Evolutionary conservation across 2,113 vertebrate species (phyloP), one percentile per base, ranked within the genome.

Genomic region (Pterocles orientalis): DNA sequence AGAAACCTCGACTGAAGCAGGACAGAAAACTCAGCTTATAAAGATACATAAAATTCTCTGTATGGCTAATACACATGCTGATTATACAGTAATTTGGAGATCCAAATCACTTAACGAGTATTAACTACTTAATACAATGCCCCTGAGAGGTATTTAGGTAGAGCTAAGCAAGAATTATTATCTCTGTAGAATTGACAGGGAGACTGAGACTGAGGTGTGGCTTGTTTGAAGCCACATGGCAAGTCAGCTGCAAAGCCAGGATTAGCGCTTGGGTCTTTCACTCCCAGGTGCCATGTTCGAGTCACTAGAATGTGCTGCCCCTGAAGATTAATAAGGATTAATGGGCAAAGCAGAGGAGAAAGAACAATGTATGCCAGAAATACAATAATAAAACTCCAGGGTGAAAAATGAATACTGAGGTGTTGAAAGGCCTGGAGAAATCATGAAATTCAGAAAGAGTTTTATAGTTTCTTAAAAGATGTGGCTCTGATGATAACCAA

Each of bases 21-120:
- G 76, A 78, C 65, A 90, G 68, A 94, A 93, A 51, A 90, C 64
- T 83, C 82, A 94, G 19, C 62, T 75, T 87, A 76, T 91, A 87
- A n/a, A 85, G 84, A 69, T 87, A 53, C n/a, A 83, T 76, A 86
- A 78, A 93, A 81, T 64, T 92, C 54, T 84, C 76, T 71, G 17
- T 94, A 36, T 94, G 34, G 56, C 60, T 96, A 96, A 94, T 97
- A 84, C 72, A 29, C 77, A 53, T 83, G 72, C 82, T 96, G 90
- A 90, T 95, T 93, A 75, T 70, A 88, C 71, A 86, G 94, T 54
- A 92, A 75, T 90, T 88, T 88, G 48, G 88, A 95, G 91, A 94
- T 94, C 56, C 77, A 89, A 87, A 96, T 95, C 95, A 85, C 88
- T 94, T 95, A 92, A 88, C 90, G 96, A 86, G 92, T 91, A 92